Base-by-base conservation (phyloP, 2,888 invertebrate genomes). In the Hirtodrosophila confusa region DNA sequence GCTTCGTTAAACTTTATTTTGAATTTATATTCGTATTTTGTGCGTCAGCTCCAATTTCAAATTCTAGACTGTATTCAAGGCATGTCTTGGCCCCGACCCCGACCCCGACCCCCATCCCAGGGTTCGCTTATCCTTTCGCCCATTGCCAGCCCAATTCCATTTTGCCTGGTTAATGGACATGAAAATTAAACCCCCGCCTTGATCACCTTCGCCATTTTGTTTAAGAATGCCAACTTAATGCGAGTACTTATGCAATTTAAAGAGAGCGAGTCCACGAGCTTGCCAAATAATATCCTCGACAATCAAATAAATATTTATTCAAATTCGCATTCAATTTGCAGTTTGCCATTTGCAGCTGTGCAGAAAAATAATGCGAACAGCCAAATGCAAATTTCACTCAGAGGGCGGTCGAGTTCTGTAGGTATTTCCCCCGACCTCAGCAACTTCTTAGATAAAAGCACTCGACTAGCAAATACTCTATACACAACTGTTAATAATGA, bases 121-220 rank as follows among this genome's bases (percentile, higher is more conserved):
- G 35, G 45, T 45, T 48, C 43, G 66, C 72, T 83, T 86, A 87
- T 88, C 85, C 87, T 84, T 88, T 87, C 65, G 67, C 66, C 67
- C 56, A 54, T 79, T 77, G 60, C 63, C 48, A 36, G 45, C 48
- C 64, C 57, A 61, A 69, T 75, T 72, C 76, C 78, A 89, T 85
- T 87, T 80, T 72, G 80, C 74, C 71, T 85, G 88, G 73, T 89
- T 88, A 89, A 89, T 89, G 88, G 80, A 85, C 86, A 89, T 85
- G 89, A 89, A 89, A 89, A 89, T 89, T 87, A 82, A 89, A 80
- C 67, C 55, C 66, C 45, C 39, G 8, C 17, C 5, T 47, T 29
- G 57, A 44, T 47, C 53, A 35, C 54, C 57, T 55, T 35, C 56
- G 63, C 86, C 84, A 82, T 79, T 79, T 77, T 70, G 63, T 57